Percentiles rank a stretch among this genome's conserved stretches.
These are phyloP conservation scores for Palythoa grandis DNA, from an alignment of 92 coral and sea anemone species.

Conservation along the genomic window DNA sequence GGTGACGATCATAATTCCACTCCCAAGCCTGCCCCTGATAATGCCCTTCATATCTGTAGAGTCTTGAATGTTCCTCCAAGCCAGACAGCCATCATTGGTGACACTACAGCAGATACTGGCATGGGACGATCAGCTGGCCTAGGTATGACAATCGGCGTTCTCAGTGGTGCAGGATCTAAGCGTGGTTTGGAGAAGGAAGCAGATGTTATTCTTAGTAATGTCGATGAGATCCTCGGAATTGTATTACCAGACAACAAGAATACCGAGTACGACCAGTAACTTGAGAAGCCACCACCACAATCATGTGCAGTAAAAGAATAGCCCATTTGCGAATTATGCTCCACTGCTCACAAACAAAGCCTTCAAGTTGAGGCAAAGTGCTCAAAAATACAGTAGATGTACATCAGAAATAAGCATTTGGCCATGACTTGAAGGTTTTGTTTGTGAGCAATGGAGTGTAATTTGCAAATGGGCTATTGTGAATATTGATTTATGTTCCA, in stretches of 20 bases:
- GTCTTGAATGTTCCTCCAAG: conserved; percentile 75
- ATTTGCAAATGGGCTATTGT: too few relatives aligned
- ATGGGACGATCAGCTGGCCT: conserved; percentile 94
- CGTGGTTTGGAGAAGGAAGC: conserved; percentile 80
- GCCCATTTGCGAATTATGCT: too few relatives aligned
- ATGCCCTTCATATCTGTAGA: conserved; percentile 89
- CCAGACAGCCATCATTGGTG: conserved; percentile 85
- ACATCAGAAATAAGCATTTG: too few relatives aligned
- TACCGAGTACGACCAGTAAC: background rate
- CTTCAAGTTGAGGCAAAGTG: too few relatives aligned
- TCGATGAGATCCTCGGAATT: conserved; percentile 77
- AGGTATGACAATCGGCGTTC: conserved; percentile 91
- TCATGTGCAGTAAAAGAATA: too few relatives aligned
- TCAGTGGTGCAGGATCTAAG: conserved; percentile 86
- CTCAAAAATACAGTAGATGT: too few relatives aligned
- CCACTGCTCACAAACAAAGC: too few relatives aligned
- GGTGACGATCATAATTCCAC: conserved; percentile 82
- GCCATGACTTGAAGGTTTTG: too few relatives aligned
- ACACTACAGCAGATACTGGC: conserved; percentile 90
- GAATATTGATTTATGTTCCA: too few relatives aligned
- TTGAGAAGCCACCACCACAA: background rate
- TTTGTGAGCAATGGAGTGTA: too few relatives aligned
- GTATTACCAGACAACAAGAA: conserved; percentile 41
- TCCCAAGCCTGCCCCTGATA: conserved; percentile 94
- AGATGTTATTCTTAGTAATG: conserved; percentile 78